Conservation (phyloP, 2,113 vertebrate species). For the Formicarius rufipectus region DNA sequence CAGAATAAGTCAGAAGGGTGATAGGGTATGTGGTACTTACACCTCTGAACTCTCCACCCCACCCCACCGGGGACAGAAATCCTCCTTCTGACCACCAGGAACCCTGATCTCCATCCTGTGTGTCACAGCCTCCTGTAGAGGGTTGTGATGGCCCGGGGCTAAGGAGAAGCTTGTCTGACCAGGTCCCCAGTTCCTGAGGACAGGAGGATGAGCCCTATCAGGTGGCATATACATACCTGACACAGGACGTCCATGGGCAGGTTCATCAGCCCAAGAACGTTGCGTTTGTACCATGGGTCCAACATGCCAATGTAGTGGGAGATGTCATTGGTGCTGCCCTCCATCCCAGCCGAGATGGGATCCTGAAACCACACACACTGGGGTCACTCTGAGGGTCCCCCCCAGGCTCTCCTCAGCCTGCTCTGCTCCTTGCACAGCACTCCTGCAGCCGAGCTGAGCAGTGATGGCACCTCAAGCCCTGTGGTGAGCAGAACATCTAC, state of each 20-base stretch:
- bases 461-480: accelerated
- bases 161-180: not conserved
- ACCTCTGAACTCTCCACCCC: not conserved
- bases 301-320: constrained; percentile 93
- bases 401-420: not conserved
- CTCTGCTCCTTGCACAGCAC: accelerated
- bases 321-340: constrained; percentile 91
- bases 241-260: constrained; percentile 87
- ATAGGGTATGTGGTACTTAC: not conserved
- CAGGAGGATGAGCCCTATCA: not conserved
- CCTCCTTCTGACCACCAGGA: not conserved
- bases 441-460: accelerated
- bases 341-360: not conserved
- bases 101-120: accelerated
- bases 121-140: not conserved
- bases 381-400: not conserved
- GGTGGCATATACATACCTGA: constrained; percentile 73
- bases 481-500: not conserved
- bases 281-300: constrained; percentile 96
- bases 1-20: accelerated
- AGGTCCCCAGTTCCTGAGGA: accelerated
- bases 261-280: constrained; percentile 88
- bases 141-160: not conserved
- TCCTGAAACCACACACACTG: constrained; percentile 18
- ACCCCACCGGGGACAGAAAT: accelerated